Evolutionary conservation across 2,797 vertebrate genomes (phyloP), one percentile per base, ranked within the genome.

Genomic region (Phataginus tricuspis): DNA sequence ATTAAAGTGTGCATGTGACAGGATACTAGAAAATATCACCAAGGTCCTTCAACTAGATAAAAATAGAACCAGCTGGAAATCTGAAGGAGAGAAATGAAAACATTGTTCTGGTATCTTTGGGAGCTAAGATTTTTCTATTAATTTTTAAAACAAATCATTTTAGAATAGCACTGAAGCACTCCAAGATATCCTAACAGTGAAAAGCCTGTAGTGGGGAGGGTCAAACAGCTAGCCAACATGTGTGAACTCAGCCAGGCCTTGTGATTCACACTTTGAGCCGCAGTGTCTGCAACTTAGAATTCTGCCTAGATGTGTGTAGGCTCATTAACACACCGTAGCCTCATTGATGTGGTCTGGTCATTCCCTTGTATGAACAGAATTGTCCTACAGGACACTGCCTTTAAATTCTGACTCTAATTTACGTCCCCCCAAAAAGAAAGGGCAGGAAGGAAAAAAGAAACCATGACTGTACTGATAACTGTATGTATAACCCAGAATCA

Each of bases 51-150:
- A 72, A 63, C 34, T 75, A 61, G 80, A 83, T 78, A 49, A 95
- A 88, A 90, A 86, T 90, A 53, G 92, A 86, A 75, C 59, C 49
- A 25, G 34, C 53, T 91, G 21, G 75, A 93, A 95, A 86, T 74
- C 37, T 90, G 71, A 93, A 95, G 57, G 77, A 85, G 79, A 80
- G 86, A 95, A 89, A 77, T 93, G 63, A 68, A 96, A 96, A 89
- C 93, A 83, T 74, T 80, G n/a, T 93, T 91, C 82, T 68, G 25
- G 7, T 91, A 53, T 87, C 31, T 92, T 75, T 74, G 42, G 77
- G 39, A 93, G 45, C 90, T 61, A 45, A 89, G 11, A 79, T 39
- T 75, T 87, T 85, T 93, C 82, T 51, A 29, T 39, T 88, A 11
- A 59, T 84, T 68, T 86, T 83, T 31, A 34, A 87, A 72, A 71